A percentile compares a stretch with the other conserved stretches of the same genome.
phyloP scores from a whole-genome alignment of 2,797 vertebrate species.

The Psittacula echo region DNA sequence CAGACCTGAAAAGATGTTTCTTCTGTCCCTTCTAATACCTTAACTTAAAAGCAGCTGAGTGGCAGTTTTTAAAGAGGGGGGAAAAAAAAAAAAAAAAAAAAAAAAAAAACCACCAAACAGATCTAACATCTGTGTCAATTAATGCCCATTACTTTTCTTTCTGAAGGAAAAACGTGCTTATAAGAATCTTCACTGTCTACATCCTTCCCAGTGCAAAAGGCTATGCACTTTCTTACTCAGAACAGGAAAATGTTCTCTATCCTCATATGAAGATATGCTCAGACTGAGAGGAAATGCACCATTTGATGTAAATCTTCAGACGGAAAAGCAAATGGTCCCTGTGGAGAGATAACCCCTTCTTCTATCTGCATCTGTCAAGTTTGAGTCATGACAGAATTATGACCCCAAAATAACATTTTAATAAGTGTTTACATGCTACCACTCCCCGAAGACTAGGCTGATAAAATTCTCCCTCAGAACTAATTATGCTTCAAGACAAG shows the following conservation, averaged over 20 bases:
- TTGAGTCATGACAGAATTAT: constrained; percentile 70
- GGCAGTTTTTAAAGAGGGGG: background rate
- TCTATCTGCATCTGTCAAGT: constrained; percentile 71
- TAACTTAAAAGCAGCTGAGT: background rate
- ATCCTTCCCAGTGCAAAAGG: background rate
- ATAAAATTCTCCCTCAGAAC: constrained; percentile 76
- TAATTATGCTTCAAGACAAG: constrained; percentile 75
- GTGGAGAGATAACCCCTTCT: constrained; percentile 57
- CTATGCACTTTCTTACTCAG: background rate
- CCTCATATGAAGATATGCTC: background rate
- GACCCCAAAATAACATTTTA: constrained; percentile 76
- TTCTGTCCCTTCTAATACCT: background rate
- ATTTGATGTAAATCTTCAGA: constrained; percentile 53
- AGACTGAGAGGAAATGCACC: constrained; percentile 41
- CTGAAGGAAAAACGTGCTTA: background rate
- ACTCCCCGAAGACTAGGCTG: constrained; percentile 73
- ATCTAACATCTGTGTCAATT: background rate
- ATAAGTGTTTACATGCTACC: constrained; percentile 77
- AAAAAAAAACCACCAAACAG: background rate
- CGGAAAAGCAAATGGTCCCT: constrained; percentile 47
- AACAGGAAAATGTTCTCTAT: background rate
- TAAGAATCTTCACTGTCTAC: background rate
- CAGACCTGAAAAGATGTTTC: background rate
- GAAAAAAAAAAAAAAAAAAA: background rate
- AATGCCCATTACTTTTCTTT: background rate